Base-by-base conservation (phyloP, 2,113 vertebrate species). In the Sapayoa aenigma region DNA sequence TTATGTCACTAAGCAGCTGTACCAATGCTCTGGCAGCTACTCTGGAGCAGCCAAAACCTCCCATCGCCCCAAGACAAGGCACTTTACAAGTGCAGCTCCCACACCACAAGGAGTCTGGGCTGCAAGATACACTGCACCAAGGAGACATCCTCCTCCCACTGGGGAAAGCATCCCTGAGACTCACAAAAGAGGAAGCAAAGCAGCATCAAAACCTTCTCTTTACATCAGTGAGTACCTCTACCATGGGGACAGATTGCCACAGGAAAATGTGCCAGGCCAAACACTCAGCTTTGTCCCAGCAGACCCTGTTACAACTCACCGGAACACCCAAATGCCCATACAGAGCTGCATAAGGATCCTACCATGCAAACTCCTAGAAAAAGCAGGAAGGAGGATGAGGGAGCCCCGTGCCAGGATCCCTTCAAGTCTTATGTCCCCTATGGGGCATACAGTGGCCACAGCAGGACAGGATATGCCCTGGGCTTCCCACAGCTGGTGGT, bases 191-290 rank as follows among this genome's bases (percentile, higher is more conserved):
- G 52, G 42, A 50, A 59, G 33, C 3, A 77, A 86, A 31, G 0
- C 0, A 67, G 39, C 62, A 41, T n/a, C 35, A 56, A 53, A 77
- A 30, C 53, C 27, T 53, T 18, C 9, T 68, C 35, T n/a, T 56
- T 22, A 46, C 12, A 14, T 16, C 30, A 65, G 11, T 0, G 0
- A 28, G 9, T 0, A 3, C 10, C 21, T 12, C 49, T 60, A 5
- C 2, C 0, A 2, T 5, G 9, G 13, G 11, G 9, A 24, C 11
- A 56, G 62, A 21, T 3, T 42, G 39, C 35, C 58, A 59, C 22
- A 56, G 16, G 24, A 74, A 78, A 44, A 25, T 2, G 2, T 23
- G 9, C 12, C 53, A 67, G 62, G 35, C 19, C 41, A 55, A 76
- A 52, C 22, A 47, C 31, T 25, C 68, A 33, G 14, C 44, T 76